These are phyloP conservation scores for Heterohyrax brucei DNA, from an alignment of 2,797 vertebrate species.

Conservation along the genomic window DNA sequence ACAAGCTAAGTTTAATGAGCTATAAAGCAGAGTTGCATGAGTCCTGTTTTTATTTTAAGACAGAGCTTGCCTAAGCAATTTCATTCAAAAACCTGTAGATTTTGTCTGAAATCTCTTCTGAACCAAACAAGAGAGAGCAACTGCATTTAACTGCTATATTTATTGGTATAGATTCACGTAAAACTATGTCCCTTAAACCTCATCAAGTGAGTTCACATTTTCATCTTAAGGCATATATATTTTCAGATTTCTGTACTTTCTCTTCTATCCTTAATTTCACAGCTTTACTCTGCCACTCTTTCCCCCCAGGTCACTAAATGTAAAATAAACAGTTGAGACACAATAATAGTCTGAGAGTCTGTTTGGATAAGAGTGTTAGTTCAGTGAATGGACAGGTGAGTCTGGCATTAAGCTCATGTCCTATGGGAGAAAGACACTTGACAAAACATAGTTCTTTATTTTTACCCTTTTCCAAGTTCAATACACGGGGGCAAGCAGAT, in stretches of 20 bases:
- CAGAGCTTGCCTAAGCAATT: constrained; percentile 67
- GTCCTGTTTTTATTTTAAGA: constrained; percentile 79
- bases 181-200: constrained; percentile 50
- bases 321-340: constrained; percentile 62
- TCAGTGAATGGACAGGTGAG: constrained; percentile 38
- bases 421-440: background rate
- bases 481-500: constrained; percentile 50
- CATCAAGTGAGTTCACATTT: constrained; percentile 57
- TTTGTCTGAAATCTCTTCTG: constrained; percentile 31
- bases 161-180: background rate
- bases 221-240: constrained; percentile 41
- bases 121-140: constrained; percentile 31
- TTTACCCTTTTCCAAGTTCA: constrained; percentile 52
- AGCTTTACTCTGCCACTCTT: constrained; percentile 61
- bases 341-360: constrained; percentile 57
- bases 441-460: constrained; percentile 45
- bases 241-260: constrained; percentile 69
- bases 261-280: constrained; percentile 70
- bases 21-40: constrained; percentile 66
- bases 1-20: constrained; percentile 43
- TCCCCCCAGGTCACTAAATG: constrained; percentile 60
- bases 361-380: constrained; percentile 60
- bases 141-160: constrained; percentile 41
- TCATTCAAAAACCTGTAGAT: constrained; percentile 53
- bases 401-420: constrained; percentile 24